phyloP scores from a whole-genome alignment of 2,113 vertebrate genomes.

The Chauna torquata region DNA sequence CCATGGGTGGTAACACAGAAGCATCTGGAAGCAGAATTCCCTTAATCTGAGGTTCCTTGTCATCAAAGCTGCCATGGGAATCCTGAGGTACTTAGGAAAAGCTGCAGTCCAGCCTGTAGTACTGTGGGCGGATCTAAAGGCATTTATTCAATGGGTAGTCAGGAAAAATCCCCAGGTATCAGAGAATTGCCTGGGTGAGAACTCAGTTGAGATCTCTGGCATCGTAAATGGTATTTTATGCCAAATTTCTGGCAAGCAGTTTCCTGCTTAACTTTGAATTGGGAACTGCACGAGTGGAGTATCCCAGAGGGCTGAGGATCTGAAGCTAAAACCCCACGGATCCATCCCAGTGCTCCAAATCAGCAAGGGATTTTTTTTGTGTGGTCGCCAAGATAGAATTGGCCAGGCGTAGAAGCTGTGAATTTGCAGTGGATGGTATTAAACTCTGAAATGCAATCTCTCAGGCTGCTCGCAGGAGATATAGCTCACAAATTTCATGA shows the following conservation, averaged over 20 bases:
- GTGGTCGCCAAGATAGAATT: neutral
- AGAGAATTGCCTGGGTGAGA: neutral
- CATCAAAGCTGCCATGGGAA: neutral
- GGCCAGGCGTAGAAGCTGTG: neutral
- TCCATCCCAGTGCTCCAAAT: neutral
- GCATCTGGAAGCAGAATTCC: neutral
- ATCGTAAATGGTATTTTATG: neutral
- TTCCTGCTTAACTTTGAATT: neutral
- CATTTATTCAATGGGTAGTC: neutral
- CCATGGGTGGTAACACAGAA: neutral
- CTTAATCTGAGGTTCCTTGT: neutral
- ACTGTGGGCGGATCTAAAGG: neutral
- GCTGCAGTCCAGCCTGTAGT: neutral
- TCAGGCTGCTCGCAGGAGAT: neutral
- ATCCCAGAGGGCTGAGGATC: neutral
- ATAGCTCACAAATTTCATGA: rapidly evolving
- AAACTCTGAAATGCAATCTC: neutral
- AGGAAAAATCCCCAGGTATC: neutral
- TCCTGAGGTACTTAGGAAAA: neutral
- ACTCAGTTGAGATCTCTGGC: neutral
- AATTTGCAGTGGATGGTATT: neutral
- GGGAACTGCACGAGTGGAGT: neutral
- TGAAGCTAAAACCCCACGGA: neutral
- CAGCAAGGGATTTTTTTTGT: neutral
- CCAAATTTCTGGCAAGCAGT: neutral